phyloP scores from a whole-genome alignment of 2,888 invertebrate genomes.

The Conops quadrifasciatus region DNA sequence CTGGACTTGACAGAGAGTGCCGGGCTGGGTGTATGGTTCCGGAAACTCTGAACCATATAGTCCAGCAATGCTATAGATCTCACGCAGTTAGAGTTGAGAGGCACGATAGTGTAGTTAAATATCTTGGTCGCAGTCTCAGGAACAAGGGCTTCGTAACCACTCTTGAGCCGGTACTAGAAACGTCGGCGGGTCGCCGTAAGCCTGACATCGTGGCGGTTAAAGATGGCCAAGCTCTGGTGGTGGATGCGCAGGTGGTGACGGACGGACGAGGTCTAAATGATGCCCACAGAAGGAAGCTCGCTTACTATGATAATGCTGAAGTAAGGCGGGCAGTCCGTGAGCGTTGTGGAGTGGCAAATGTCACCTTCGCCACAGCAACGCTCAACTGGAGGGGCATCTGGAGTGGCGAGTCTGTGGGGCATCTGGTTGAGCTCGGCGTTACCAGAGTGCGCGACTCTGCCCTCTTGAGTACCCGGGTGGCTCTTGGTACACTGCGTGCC shows the following conservation, averaged over 20 bases:
- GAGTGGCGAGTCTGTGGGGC: background rate
- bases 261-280: background rate
- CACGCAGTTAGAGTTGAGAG: background rate
- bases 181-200: background rate
- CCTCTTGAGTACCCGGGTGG: background rate
- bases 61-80: background rate
- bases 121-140: background rate
- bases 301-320: background rate
- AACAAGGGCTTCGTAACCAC: background rate
- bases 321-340: background rate
- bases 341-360: background rate
- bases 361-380: conserved; percentile 1
- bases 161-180: background rate
- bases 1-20: background rate
- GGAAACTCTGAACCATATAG: conserved; percentile 9
- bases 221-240: background rate
- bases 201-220: conserved; percentile 4
- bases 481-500: background rate
- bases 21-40: conserved; percentile 2
- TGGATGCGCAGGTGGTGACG: conserved; percentile 15
- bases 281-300: conserved; percentile 11
- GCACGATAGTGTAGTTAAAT: conserved; percentile 1
- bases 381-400: conserved; percentile 15
- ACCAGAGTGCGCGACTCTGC: background rate
- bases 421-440: background rate